A percentile compares a stretch with the other conserved stretches of the same genome.
These are phyloP conservation scores for Psix sp. DNA, from an alignment of 1,140 invertebrate species.

Conservation along the genomic window DNA sequence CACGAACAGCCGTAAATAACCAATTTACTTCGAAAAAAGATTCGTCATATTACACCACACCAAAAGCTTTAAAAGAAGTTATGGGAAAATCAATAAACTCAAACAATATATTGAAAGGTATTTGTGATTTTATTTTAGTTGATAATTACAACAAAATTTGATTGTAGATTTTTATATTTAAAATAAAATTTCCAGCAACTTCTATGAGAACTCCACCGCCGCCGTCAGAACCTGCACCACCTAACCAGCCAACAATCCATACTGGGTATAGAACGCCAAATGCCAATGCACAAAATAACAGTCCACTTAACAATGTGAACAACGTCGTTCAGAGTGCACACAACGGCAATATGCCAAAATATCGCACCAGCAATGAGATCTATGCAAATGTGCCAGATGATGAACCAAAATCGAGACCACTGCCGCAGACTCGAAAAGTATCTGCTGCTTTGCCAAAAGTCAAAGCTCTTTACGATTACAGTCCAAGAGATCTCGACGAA, in stretches of 20 bases:
- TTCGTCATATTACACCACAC: slow-evolving; percentile 2
- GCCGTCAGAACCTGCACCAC: slow-evolving; percentile 77
- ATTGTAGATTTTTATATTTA: not conserved
- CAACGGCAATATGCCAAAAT: slow-evolving; percentile 15
- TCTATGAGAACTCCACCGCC: slow-evolving; percentile 76
- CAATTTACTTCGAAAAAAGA: not conserved
- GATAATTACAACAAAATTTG: not conserved
- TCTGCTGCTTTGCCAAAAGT: slow-evolving; percentile 76
- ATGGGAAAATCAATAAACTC: slow-evolving; percentile 66
- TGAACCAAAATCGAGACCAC: slow-evolving; percentile 60
- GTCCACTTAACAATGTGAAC: slow-evolving; percentile 6
- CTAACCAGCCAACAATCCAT: slow-evolving; percentile 73
- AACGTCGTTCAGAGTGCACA: slow-evolving; percentile 4
- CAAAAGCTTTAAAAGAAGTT: no score
- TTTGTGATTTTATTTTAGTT: not conserved
- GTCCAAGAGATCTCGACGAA: slow-evolving; percentile 84
- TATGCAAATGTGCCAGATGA: slow-evolving; percentile 39
- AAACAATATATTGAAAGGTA: slow-evolving; percentile 53
- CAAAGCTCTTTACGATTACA: slow-evolving; percentile 82
- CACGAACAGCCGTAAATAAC: not conserved
- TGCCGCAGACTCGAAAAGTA: slow-evolving; percentile 66
- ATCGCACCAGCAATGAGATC: slow-evolving; percentile 32
- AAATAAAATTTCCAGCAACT: slow-evolving; percentile 1
- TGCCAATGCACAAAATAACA: slow-evolving; percentile 26
- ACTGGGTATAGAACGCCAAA: slow-evolving; percentile 65